phyloP scores from a whole-genome alignment of 2,888 invertebrate genomes.

The Sphinx pinastri region DNA sequence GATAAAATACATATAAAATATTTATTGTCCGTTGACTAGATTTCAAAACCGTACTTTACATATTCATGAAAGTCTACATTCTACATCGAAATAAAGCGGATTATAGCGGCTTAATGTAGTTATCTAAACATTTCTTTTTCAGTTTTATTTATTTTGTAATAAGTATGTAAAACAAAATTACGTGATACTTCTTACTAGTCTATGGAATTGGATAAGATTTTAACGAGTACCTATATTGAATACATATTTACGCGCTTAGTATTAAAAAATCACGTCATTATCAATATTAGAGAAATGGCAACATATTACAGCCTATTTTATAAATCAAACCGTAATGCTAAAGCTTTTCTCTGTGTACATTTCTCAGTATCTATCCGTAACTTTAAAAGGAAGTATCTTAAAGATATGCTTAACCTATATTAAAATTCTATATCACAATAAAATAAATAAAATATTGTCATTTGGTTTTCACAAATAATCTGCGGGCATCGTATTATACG shows the following conservation, averaged over 20 bases:
- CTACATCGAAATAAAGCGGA: neutral
- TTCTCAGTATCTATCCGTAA: neutral
- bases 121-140: neutral
- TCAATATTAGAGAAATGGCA: neutral
- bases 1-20: neutral
- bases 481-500: neutral
- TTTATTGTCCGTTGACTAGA: constrained; percentile 18
- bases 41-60: constrained; percentile 7
- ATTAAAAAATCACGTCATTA: neutral
- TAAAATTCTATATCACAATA: constrained; percentile 16
- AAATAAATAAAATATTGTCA: constrained; percentile 31
- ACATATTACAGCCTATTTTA: neutral
- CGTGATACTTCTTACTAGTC: too few relatives aligned
- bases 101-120: neutral
- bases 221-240: neutral
- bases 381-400: neutral
- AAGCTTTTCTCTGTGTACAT: neutral
- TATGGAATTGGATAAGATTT: neutral
- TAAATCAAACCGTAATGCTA: neutral
- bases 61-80: neutral
- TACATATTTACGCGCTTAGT: too few relatives aligned
- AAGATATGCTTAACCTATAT: constrained; percentile 7
- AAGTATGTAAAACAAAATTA: too few relatives aligned
- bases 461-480: constrained; percentile 34
- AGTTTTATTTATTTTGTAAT: too few relatives aligned